Conservation (phyloP, 2,797 vertebrate genomes). For the Apodemus agrarius region DNA sequence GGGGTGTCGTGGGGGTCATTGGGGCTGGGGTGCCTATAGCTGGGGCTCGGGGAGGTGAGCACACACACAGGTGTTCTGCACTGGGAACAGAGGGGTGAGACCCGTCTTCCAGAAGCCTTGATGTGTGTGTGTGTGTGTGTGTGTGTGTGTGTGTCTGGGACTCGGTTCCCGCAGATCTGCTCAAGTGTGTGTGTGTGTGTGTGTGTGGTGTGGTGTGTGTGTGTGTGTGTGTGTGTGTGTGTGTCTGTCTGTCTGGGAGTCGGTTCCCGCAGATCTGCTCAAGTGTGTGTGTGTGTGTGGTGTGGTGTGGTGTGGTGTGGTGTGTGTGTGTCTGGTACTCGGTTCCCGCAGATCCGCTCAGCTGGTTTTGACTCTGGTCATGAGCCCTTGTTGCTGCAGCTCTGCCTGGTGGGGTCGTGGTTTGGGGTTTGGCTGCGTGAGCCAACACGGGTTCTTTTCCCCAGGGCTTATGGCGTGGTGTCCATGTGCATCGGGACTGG, state of each 20-base stretch:
- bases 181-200: too few species aligned
- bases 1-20: accelerated
- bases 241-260: too few species aligned
- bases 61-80: background rate
- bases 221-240: too few species aligned
- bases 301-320: too few species aligned
- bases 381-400: background rate
- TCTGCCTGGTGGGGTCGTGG: background rate
- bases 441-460: constrained; percentile 1
- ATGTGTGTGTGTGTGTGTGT: too few species aligned
- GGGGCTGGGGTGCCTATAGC: background rate
- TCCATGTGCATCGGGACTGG: constrained; percentile 97
- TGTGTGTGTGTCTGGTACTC: too few species aligned
- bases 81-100: background rate
- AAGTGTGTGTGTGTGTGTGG: too few species aligned
- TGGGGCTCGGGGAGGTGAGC: too few species aligned
- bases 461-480: constrained; percentile 93
- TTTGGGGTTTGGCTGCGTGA: too few species aligned
- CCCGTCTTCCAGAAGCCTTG: background rate
- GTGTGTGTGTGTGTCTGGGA: too few species aligned
- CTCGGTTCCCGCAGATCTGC: background rate
- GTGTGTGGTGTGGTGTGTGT: too few species aligned
- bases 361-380: background rate
- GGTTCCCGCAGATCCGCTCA: background rate
- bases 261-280: too few species aligned